Percentiles rank a stretch among this genome's conserved stretches.
phyloP scores from a whole-genome alignment of 2,888 invertebrate genomes.

The Macrophya alboannulata region DNA sequence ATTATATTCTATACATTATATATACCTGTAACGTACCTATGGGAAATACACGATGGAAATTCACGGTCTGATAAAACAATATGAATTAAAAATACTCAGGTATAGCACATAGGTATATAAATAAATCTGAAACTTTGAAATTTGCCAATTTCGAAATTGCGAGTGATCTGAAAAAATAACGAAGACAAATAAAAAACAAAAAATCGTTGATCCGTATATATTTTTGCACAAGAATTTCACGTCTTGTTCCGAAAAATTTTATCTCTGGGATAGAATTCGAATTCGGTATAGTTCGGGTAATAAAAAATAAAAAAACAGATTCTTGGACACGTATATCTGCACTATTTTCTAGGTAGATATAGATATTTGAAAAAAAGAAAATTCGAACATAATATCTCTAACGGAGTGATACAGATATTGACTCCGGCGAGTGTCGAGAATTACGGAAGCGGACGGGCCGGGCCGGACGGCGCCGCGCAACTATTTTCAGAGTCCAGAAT shows the following conservation, averaged over 20 bases:
- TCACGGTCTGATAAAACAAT: not conserved
- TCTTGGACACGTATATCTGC: not conserved
- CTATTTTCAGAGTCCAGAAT: constrained; percentile 38
- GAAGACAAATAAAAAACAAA: not conserved
- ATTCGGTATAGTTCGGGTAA: not conserved
- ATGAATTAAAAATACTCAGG: not conserved
- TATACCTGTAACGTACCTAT: no score
- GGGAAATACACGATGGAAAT: not conserved
- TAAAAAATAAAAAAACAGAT: not conserved
- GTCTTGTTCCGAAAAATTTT: not conserved
- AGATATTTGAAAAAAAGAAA: not conserved
- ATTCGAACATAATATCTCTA: not conserved
- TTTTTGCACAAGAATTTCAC: not conserved
- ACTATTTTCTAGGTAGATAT: not conserved
- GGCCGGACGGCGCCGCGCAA: not conserved
- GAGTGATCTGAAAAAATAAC: not conserved
- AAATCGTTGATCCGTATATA: not conserved
- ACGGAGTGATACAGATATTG: not conserved
- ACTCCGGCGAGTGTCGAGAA: constrained; percentile 21
- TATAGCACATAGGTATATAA: no score
- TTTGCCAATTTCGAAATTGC: not conserved
- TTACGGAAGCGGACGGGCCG: constrained; percentile 7
- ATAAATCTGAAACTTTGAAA: not conserved
- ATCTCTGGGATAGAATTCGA: not conserved
- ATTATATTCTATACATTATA: not conserved